Evolutionary conservation across 2,113 vertebrate species (phyloP).

Genomic region (Petaurus breviceps): DNA sequence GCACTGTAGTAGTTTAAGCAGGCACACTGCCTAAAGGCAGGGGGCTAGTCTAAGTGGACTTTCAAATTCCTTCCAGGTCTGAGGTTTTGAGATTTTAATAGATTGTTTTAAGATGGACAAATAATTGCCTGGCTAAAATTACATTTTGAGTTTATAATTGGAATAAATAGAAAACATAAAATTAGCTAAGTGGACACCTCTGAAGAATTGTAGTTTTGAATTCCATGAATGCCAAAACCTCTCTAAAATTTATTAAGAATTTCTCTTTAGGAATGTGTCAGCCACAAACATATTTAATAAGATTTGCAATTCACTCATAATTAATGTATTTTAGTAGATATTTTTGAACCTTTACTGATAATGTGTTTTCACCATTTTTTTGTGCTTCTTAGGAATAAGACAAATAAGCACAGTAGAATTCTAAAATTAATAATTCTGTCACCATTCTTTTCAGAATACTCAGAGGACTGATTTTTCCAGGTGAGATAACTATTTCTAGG

Average conservation of each 20-base stretch:
- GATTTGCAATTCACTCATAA: constrained; percentile 62
- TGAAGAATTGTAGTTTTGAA: background rate
- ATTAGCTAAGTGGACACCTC: background rate
- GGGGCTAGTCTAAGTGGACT: background rate
- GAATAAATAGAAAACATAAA: constrained; percentile 20
- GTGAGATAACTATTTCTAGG: background rate
- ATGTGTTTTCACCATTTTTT: constrained; percentile 48
- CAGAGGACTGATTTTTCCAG: background rate
- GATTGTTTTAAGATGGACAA: background rate
- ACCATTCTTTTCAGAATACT: background rate
- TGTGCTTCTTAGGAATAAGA: constrained; percentile 31
- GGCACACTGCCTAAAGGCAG: background rate
- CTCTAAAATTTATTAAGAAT: constrained; percentile 71
- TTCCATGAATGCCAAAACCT: constrained; percentile 63
- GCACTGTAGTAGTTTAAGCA: background rate
- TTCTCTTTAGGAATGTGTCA: constrained; percentile 62
- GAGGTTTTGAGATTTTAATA: background rate
- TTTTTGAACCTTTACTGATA: constrained; percentile 55
- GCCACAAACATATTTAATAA: constrained; percentile 69
- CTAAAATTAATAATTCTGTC: background rate
- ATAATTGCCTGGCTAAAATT: constrained; percentile 10
- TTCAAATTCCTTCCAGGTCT: background rate
- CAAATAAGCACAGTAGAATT: constrained; percentile 38
- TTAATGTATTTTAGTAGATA: constrained; percentile 55
- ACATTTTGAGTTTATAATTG: constrained; percentile 61